Percentiles rank a stretch among this genome's conserved stretches.
phyloP scores from a whole-genome alignment of 2,888 invertebrate species.

The Habroteleia sp. region DNA sequence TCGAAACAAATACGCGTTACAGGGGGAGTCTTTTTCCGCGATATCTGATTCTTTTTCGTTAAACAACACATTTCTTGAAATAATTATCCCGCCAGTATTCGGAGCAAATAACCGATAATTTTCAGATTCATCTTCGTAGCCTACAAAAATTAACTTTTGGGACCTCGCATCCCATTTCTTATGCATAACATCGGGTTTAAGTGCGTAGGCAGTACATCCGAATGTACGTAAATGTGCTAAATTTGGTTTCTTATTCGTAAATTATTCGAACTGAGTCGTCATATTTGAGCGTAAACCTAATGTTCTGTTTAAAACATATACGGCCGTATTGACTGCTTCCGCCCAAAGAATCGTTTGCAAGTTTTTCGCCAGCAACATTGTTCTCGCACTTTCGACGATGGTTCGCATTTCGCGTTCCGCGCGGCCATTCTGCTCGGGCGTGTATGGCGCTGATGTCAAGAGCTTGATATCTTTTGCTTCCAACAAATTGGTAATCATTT shows the following conservation, averaged over 20 bases:
- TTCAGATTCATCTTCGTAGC: conserved; percentile 47
- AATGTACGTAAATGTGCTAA: conserved; percentile 52
- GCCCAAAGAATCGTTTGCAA: conserved; percentile 53
- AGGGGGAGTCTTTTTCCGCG: not conserved
- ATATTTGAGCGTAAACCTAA: conserved; percentile 29
- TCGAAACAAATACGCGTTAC: not conserved
- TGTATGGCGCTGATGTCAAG: conserved; percentile 60
- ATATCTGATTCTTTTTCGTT: not conserved
- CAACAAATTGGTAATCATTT: conserved; percentile 19
- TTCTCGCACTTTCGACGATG: conserved; percentile 61
- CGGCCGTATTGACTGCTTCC: conserved; percentile 56
- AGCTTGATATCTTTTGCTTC: conserved; percentile 44
- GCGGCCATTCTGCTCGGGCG: conserved; percentile 64
- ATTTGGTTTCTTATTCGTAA: conserved; percentile 47
- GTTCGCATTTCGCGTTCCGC: conserved; percentile 63
- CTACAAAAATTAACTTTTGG: conserved; percentile 42
- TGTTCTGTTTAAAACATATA: conserved; percentile 29
- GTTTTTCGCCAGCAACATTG: conserved; percentile 57
- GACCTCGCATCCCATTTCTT: conserved; percentile 59
- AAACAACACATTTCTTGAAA: conserved; percentile 30
- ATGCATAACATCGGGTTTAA: conserved; percentile 22
- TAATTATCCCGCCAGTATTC: conserved; percentile 11
- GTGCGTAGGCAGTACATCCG: conserved; percentile 35
- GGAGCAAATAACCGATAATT: conserved; percentile 48
- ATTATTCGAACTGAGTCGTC: conserved; percentile 49